phyloP scores from a whole-genome alignment of 2,113 vertebrate species.

The Malurus melanocephalus region DNA sequence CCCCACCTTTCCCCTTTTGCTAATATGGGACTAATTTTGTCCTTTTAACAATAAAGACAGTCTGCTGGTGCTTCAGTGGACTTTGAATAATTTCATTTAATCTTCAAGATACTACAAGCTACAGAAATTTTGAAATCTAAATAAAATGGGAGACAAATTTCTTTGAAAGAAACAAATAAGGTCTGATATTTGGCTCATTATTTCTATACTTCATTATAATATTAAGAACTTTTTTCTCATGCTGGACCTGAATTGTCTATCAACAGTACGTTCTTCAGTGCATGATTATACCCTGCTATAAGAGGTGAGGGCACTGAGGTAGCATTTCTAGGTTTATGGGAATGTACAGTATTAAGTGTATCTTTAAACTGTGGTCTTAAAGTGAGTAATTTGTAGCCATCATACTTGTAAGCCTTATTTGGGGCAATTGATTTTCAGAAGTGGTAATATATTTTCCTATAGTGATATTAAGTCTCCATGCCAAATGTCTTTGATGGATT shows the following conservation, averaged over 20 bases:
- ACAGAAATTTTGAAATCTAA: neutral
- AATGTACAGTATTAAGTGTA: neutral
- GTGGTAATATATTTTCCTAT: neutral
- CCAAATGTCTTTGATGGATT: rapidly evolving
- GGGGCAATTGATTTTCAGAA: neutral
- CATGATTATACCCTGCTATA: neutral
- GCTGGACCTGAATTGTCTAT: neutral
- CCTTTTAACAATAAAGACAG: neutral
- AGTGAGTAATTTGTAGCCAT: neutral
- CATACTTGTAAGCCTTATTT: neutral
- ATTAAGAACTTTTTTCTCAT: neutral
- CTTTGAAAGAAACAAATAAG: neutral
- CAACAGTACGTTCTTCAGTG: neutral
- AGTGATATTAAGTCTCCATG: neutral
- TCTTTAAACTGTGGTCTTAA: neutral
- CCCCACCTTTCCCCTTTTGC: neutral
- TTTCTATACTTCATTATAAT: neutral
- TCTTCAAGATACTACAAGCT: neutral
- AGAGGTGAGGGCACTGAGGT: neutral
- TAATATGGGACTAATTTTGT: neutral
- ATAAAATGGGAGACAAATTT: neutral
- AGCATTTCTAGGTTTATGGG: neutral
- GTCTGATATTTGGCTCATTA: neutral
- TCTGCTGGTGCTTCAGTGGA: neutral
- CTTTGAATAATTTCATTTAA: neutral